These are phyloP conservation scores for Patella caerulea DNA, from an alignment of 2,888 invertebrate genomes.

Conservation along the genomic window DNA sequence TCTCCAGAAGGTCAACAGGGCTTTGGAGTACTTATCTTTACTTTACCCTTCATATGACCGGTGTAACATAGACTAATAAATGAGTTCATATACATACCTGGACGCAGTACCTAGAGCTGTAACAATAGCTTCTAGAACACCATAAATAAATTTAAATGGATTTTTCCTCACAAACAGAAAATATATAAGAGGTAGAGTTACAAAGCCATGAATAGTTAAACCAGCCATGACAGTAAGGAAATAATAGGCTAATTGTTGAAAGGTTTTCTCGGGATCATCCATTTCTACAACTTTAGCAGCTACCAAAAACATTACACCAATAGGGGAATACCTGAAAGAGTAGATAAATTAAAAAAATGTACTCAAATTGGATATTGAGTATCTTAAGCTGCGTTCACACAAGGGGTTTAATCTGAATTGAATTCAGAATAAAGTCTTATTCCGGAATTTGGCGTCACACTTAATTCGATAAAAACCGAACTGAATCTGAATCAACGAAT, in stretches of 20 bases:
- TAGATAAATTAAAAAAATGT: not conserved
- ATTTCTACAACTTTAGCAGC: constrained; percentile 85
- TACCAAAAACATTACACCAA: constrained; percentile 72
- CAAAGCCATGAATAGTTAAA: constrained; percentile 85
- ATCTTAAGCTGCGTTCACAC: no score
- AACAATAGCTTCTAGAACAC: constrained; percentile 85
- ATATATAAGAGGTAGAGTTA: constrained; percentile 88
- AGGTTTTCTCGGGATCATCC: constrained; percentile 77
- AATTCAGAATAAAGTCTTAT: no score
- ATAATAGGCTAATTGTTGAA: constrained; percentile 73
- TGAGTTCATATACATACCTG: constrained; percentile 75
- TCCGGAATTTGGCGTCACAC: no score
- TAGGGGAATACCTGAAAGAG: constrained; percentile 63
- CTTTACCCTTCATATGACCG: no score
- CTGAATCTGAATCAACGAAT: no score
- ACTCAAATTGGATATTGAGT: no score
- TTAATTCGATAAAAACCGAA: no score
- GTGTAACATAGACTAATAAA: no score
- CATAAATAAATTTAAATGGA: constrained; percentile 88
- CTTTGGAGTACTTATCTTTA: no score
- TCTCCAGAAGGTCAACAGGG: no score
- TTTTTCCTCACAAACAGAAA: constrained; percentile 85
- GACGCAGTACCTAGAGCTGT: constrained; percentile 93
- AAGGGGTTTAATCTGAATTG: no score
- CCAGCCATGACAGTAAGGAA: constrained; percentile 87